phyloP scores from a whole-genome alignment of 2,113 vertebrate genomes.

The Cryptotis parvus region DNA sequence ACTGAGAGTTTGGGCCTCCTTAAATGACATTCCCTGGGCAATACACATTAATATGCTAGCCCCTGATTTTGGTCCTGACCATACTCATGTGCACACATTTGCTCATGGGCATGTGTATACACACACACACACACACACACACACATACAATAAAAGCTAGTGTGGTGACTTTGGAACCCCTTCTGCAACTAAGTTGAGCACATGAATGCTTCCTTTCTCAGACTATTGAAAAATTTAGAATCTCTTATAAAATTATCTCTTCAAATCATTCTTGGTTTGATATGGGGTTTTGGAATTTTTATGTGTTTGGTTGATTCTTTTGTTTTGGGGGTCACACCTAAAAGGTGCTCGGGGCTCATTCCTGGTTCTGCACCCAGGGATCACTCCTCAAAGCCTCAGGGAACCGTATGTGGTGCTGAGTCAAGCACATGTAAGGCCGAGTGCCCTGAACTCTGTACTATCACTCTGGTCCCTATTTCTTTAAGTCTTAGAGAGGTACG shows the following conservation, averaged over 20 bases:
- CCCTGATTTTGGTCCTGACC: neutral
- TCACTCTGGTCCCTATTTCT: neutral
- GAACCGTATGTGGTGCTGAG: no score
- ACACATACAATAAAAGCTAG: neutral
- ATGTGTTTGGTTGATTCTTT: no score
- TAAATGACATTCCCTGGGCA: neutral
- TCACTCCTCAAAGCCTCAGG: no score
- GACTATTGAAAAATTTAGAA: neutral
- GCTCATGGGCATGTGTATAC: rapidly evolving
- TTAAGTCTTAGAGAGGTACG: neutral
- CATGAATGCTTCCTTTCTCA: neutral
- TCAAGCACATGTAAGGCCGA: no score
- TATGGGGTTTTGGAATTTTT: no score
- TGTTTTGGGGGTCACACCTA: no score
- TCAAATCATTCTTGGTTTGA: no score
- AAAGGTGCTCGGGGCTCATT: no score
- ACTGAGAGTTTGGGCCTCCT: neutral
- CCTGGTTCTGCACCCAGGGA: no score
- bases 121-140: neutral
- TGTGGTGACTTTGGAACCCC: neutral
- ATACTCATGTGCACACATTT: neutral
- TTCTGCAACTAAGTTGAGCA: neutral
- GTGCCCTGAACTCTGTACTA: no score
- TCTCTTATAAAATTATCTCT: neutral
- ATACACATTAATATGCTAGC: neutral